phyloP scores from a whole-genome alignment of 2,797 vertebrate genomes.

The Neolamprologus multifasciatus region DNA sequence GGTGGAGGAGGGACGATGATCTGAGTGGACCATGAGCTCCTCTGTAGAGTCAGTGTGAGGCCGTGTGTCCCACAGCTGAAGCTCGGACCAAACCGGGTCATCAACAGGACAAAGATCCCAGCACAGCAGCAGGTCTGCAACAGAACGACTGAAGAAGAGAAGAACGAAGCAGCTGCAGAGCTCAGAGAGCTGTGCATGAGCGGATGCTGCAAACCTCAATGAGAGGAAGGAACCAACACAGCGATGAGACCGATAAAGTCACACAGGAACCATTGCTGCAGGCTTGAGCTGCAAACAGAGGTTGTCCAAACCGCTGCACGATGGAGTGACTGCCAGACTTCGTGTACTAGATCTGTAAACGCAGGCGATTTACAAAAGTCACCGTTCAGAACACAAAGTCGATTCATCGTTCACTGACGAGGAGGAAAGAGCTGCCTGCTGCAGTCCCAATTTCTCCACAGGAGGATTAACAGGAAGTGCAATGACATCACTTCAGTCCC shows the following conservation, averaged over 20 bases:
- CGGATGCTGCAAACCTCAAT: rapidly evolving
- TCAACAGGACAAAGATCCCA: not conserved
- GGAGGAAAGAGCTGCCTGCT: not conserved
- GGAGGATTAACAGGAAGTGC: not conserved
- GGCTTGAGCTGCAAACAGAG: not conserved
- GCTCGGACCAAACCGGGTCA: rapidly evolving
- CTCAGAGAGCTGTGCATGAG: not conserved
- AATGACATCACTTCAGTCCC: not conserved
- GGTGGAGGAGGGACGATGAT: not conserved
- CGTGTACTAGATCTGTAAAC: rapidly evolving
- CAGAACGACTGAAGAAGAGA: not conserved
- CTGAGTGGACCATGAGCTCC: not conserved
- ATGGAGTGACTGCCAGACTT: not conserved
- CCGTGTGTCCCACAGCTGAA: not conserved
- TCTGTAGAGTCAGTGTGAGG: not conserved
- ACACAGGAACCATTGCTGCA: not conserved
- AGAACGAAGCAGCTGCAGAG: not conserved
- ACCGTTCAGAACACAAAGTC: not conserved
- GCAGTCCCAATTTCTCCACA: not conserved
- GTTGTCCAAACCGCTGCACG: not conserved
- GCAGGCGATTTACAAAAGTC: rapidly evolving
- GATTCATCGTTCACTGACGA: rapidly evolving
- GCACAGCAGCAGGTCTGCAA: not conserved
- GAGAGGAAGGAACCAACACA: not conserved
- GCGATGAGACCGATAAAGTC: not conserved